Percentiles rank a stretch among this genome's conserved stretches.
Evolutionary conservation across 2,888 invertebrate species (phyloP).

Genomic region (Cordilura impudica): DNA sequence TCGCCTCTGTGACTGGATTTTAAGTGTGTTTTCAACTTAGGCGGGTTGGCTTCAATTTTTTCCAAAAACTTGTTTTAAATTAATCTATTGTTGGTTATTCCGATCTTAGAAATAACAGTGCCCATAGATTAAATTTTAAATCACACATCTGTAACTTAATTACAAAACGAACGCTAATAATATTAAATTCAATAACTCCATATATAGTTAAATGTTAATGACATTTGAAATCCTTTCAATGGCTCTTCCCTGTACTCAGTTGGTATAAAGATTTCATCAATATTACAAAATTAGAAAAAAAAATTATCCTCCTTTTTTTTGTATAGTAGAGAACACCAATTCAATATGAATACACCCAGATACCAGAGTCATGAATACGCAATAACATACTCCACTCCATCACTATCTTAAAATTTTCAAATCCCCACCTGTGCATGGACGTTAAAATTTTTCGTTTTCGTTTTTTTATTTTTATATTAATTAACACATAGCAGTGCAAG

Average conservation of each 20-base stretch:
- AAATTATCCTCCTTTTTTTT: neutral
- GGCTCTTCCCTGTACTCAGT: slow-evolving; percentile 27
- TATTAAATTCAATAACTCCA: slow-evolving; percentile 37
- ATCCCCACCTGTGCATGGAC: slow-evolving; percentile 21
- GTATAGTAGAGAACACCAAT: too few species aligned
- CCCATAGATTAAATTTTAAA: too few species aligned
- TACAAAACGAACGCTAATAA: too few species aligned
- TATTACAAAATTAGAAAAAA: slow-evolving; percentile 29
- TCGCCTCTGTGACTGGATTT: too few species aligned
- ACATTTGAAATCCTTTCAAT: slow-evolving; percentile 50
- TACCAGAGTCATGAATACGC: slow-evolving; percentile 35
- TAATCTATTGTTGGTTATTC: too few species aligned
- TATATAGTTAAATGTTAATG: slow-evolving; percentile 45
- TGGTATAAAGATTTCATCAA: slow-evolving; percentile 56
- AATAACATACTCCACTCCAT: slow-evolving; percentile 16
- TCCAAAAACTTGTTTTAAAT: too few species aligned
- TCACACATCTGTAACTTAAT: too few species aligned
- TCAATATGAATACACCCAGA: slow-evolving; percentile 18
- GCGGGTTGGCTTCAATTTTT: too few species aligned
- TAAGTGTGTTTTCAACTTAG: too few species aligned
- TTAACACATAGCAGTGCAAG: slow-evolving; percentile 54
- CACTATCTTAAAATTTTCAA: neutral
- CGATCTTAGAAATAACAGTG: too few species aligned
- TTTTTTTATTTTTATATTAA: slow-evolving; percentile 47
- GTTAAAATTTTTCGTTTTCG: neutral